Base-by-base conservation (phyloP, 2,113 vertebrate species). In the Sardina pilchardus region DNA sequence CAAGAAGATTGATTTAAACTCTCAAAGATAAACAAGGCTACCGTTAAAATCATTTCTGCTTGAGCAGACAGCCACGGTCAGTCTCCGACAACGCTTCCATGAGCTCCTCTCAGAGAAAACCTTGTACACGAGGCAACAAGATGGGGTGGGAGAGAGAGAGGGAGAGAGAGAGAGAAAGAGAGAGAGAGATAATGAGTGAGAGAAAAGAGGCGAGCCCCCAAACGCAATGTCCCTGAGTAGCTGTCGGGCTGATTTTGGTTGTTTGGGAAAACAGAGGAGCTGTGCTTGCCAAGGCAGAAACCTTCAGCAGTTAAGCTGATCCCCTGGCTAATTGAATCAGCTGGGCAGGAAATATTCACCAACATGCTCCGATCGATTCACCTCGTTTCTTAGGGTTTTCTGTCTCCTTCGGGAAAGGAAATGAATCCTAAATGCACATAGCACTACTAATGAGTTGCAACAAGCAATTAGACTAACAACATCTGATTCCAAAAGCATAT, bases 391-490 rank as follows among this genome's bases (percentile, higher is more conserved):
- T 34, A 34, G 71, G 71, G 17, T 78, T 78, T 78, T 34, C 71
- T 78, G 71, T 36, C 30, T 34, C 71, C 71, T 34, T 1, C 2
- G 10, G 30, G 71, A 16, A 12, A 78, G 71, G 71, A 78, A 78
- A 34, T 78, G 71, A 34, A 17, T 17, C 71, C 71, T 34, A 78
- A 34, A 78, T 36, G 30, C 26, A 34, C 71, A 78, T 16, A 78
- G 71, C 71, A 17, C 12, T 78, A 16, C 71, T 78, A 78, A 78
- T 78, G 36, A 78, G 71, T 78, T 78, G 71, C 26, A 78, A 78
- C 71, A 78, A 78, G 71, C 71, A 78, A 78, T 78, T 78, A 78
- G 71, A 36, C 30, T 78, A 78, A 78, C 71, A 78, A 78, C 36
- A 14, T 78, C 10, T 78, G 71, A 78, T 78, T 36, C 36, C 26